Percentiles rank a stretch among this genome's conserved stretches.
These are phyloP conservation scores for Sebastes oblongus DNA, from an alignment of 2,797 vertebrate species.

Conservation along the genomic window DNA sequence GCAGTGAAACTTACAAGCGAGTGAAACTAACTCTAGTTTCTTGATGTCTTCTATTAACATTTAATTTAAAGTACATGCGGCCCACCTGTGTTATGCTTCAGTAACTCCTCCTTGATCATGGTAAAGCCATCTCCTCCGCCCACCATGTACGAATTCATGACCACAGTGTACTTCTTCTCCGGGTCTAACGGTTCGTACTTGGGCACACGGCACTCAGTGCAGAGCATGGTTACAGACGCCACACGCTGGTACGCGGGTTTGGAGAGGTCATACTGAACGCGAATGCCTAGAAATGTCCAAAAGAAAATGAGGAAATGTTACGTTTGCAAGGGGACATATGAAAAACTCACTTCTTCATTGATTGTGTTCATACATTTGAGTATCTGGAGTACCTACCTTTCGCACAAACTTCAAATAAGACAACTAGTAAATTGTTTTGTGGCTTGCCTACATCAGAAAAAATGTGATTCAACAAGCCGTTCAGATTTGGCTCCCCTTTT, in stretches of 20 bases:
- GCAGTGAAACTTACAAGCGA: not conserved
- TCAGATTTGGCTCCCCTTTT: no score
- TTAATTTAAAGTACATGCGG: not conserved
- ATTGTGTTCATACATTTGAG: no score
- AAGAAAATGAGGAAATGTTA: not conserved
- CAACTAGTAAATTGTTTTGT: no score
- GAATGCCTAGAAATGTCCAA: conserved; percentile 41
- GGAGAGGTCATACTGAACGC: conserved; percentile 47
- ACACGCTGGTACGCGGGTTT: conserved; percentile 53
- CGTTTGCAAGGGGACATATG: not conserved
- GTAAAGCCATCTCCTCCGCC: conserved; percentile 86
- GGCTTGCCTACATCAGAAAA: no score
- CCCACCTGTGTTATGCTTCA: conserved; percentile 89
- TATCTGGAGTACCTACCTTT: no score
- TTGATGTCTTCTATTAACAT: not conserved
- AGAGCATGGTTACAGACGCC: conserved; percentile 37
- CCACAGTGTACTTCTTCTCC: conserved; percentile 84
- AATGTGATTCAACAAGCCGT: no score
- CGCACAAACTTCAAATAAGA: no score
- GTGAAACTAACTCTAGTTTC: not conserved
- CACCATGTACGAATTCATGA: conserved; percentile 83
- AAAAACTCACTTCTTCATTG: no score
- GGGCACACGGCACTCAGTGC: conserved; percentile 85
- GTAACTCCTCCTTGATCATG: conserved; percentile 85
- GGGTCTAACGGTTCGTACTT: conserved; percentile 81